Evolutionary conservation across 2,888 invertebrate genomes (phyloP).

Genomic region (Drosophila yooni): DNA sequence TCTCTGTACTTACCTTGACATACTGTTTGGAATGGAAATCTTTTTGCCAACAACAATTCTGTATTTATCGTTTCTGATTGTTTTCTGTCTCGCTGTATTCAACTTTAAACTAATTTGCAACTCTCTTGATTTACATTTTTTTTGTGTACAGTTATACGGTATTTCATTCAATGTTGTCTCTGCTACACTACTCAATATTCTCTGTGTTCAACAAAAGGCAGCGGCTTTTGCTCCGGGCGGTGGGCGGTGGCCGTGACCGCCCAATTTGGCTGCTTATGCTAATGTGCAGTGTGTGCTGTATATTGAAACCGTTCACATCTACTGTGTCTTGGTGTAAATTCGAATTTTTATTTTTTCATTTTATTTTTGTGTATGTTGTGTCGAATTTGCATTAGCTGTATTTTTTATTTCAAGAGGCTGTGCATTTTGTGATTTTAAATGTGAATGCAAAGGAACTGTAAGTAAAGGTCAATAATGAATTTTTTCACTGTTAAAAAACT

Average conservation of each 20-base stretch:
- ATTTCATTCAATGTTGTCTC: constrained; percentile 38
- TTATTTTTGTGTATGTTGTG: constrained; percentile 26
- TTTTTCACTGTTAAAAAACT: constrained; percentile 2
- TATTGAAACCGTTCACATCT: constrained; percentile 51
- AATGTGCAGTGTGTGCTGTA: constrained; percentile 59
- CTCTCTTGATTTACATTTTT: constrained; percentile 50
- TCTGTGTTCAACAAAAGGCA: background rate
- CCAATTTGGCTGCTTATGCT: constrained; percentile 58
- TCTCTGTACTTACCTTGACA: constrained; percentile 54
- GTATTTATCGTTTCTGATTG: constrained; percentile 22
- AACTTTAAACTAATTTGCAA: constrained; percentile 53
- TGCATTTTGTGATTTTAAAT: constrained; percentile 30
- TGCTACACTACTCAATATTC: constrained; percentile 25
- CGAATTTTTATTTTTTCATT: constrained; percentile 18
- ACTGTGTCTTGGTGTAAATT: constrained; percentile 34
- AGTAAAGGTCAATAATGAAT: constrained; percentile 43
- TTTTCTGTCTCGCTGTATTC: constrained; percentile 46
- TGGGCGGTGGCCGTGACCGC: constrained; percentile 1
- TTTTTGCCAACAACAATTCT: constrained; percentile 34
- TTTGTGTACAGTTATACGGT: constrained; percentile 36
- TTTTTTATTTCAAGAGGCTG: constrained; percentile 28
- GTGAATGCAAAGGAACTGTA: constrained; percentile 48
- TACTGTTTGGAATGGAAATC: constrained; percentile 64
- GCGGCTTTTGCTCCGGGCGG: constrained; percentile 2
- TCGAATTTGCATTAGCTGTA: constrained; percentile 17